Evolutionary conservation across 2,797 vertebrate species (phyloP), one percentile per base, ranked within the genome.

Genomic region (Oryzias sinensis): DNA sequence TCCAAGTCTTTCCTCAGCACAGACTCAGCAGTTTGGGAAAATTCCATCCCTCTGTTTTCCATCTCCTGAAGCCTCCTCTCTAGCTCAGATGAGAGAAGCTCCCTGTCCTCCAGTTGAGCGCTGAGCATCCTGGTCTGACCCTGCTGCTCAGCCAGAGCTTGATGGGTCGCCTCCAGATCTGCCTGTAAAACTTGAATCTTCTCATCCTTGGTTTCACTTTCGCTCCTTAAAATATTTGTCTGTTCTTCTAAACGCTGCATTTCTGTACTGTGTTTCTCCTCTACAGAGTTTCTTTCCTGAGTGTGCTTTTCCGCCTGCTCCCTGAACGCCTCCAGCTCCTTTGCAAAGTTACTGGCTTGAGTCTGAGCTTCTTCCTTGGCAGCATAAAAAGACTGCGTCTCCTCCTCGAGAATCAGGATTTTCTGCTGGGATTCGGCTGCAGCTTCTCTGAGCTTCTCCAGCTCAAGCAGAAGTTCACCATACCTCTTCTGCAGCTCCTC

Each of bases 401-500:
- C 77, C 40, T 75, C 82, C 18, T 89, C 84, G n/a, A 90, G 84
- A 7, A 62, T 74, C 45, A 86, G 80, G 20, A 89, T 69, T 72
- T 88, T 93, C 74, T 84, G 84, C 48, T 91, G 91, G 13, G 93
- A 92, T 56, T 92, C 89, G 55, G 88, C 81, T 29, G 90, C 66
- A 15, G 84, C 49, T 4, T 93, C 87, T 58, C 79, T 89, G 18
- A 97, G 86, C 49, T 55, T 86, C 73, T 75, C 79, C 62, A 97
- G 88, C 79, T 98, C 94, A 53, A 68, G 76, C 58, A 92, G 22
- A 47, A 93, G 87, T 53, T 93, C 89, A 14, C 91, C 88, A 59
- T 91, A 90, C 59, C 81, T 87, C 75, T 90, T 93, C 57, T 94
- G 91, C 41, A 96, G 89, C 24, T 95, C 94, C 37, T 88, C 81